Base-by-base conservation (phyloP, 2,888 invertebrate species). In the Drosophila paramelanica region DNA sequence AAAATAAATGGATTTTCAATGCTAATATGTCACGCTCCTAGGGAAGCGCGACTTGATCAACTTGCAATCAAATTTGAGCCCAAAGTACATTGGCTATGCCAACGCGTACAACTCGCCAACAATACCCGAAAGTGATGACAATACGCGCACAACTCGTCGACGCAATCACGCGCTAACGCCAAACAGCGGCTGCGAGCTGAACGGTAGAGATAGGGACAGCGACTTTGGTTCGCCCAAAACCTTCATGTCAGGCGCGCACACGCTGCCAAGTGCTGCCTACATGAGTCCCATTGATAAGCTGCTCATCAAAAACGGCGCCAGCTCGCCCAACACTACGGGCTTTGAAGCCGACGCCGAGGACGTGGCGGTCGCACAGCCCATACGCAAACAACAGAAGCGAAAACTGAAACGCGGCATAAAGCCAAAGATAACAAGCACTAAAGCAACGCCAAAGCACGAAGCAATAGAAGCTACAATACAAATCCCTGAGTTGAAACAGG, bases 261-360 rank as follows among this genome's bases (percentile, higher is more conserved):
- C 57, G 11, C 14, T 55, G 6, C 43, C 61, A 1, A 43, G 33
- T 20, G 47, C 47, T 1, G 45, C 1, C 36, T 80, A 77, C 23
- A 45, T 90, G 43, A 92, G 92, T 73, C 91, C 92, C 3, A 92
- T 92, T 33, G 91, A 92, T 47, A 92, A 91, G 39, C 67, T 92
- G 36, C 72, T 92, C 1, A 81, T 88, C 0, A 92, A 91, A 47
- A 92, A 91, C 67, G 90, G 91, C 8, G 82, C 88, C 2, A 79
- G 61, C 11, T 87, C 89, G n/a, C 89, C 87, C 3, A 82, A 75
- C 41, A 85, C 76, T 27, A 88, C 87, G 0, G 87, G 88, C 4
- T 88, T 86, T 4, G 85, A 88, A 33, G 77, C 78, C 4, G 88
- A 86, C 41, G 78, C 71, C 8, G 88, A 86, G 25, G 78, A 88